Percentiles rank a stretch among this genome's conserved stretches.
Evolutionary conservation across 2,888 invertebrate species (phyloP).

Genomic region (Volucella inanis): DNA sequence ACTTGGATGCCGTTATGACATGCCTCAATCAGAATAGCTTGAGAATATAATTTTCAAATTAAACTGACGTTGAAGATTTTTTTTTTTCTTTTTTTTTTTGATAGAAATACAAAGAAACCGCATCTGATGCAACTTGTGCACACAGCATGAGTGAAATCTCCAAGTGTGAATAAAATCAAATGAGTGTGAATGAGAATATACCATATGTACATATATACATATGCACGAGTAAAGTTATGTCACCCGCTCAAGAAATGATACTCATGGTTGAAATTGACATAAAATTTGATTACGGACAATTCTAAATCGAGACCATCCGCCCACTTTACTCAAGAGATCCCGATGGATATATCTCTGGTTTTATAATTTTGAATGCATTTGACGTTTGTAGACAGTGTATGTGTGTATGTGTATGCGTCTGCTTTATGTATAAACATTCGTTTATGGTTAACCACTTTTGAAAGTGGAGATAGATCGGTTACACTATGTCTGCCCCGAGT

Average conservation of each 20-base stretch:
- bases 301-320: constrained; percentile 30
- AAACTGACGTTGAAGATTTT: constrained; percentile 5
- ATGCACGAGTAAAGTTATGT: too few species aligned
- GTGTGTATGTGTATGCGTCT: background rate
- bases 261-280: constrained; percentile 28
- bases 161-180: background rate
- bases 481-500: constrained; percentile 12
- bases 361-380: constrained; percentile 20
- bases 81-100: background rate
- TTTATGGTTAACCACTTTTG: constrained; percentile 22
- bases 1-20: constrained; percentile 23
- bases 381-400: constrained; percentile 16
- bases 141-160: background rate
- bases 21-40: constrained; percentile 11
- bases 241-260: background rate
- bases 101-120: constrained; percentile 19
- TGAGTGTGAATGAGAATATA: background rate
- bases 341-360: background rate
- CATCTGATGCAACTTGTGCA: constrained; percentile 16
- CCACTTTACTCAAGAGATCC: constrained; percentile 7
- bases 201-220: too few species aligned
- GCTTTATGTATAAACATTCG: constrained; percentile 13
- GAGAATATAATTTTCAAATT: background rate
- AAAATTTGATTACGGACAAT: constrained; percentile 39
- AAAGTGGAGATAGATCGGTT: constrained; percentile 48